Base-by-base conservation (phyloP, 1,140 invertebrate genomes). In the Diachasma alloeum region DNA sequence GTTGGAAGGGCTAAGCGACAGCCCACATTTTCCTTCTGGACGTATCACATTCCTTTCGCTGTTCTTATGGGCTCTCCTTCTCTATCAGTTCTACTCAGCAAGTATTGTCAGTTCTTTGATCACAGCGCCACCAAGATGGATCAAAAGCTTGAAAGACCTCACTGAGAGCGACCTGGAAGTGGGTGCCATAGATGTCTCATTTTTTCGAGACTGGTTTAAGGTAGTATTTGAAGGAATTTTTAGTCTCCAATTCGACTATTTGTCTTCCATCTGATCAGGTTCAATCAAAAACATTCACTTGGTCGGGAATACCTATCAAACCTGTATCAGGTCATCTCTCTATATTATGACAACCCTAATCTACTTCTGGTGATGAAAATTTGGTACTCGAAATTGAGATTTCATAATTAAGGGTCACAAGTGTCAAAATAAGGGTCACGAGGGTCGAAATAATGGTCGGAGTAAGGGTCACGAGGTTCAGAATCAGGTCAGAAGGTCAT, bases 21-120 rank as follows among this genome's bases (percentile, higher is more conserved):
- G 88, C 66, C 89, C 91, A 13, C 81, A 80, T 17, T 87, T 91
- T 1, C 84, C 87, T 42, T 91, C 92, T 9, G 91, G 92, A n/a
- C 91, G 92, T 46, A 89, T 93, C 19, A 85, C 93, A 13, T 91
- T 92, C 1, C 88, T 94, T 17, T 91, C 91, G 0, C 91, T 92
- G 9, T 92, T 94, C 72, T 66, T 94, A 0, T 94, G 93, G 87
- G 91, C 92, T 0, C 83, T 93, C 69, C 87, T 92, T 19, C 83
- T 94, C 11, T 94, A 92, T 85, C 93, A 94, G 82, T 95, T 94
- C 80, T 95, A 95, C 83, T 94, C 93, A 22, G 94, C 93, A 0
- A 93, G 91, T 76, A 93, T 95, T 74, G 93, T 95, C 0, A 93
- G 94, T 8, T 92, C 92, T 0, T 84, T 95, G n/a, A 85, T 95